Evolutionary conservation across 2,888 invertebrate species (phyloP).

Genomic region (Scaeva pyrastri): DNA sequence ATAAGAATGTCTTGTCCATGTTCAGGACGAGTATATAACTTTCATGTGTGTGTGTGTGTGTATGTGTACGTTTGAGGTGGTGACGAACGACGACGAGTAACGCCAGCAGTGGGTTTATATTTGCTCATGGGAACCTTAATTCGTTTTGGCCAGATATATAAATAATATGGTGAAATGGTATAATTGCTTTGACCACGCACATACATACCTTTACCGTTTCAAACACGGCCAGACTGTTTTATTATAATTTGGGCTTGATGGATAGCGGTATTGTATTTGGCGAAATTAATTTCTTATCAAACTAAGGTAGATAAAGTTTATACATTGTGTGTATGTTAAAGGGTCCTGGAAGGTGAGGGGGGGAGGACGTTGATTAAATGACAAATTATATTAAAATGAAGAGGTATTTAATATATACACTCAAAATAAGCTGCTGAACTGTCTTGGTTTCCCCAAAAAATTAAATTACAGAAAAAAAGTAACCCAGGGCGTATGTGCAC

Average conservation of each 20-base stretch:
- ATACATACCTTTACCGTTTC: neutral
- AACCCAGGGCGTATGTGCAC: too few species aligned
- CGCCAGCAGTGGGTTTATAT: slow-evolving; percentile 53
- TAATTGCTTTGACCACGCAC: slow-evolving; percentile 73
- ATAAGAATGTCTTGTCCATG: slow-evolving; percentile 52
- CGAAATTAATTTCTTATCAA: slow-evolving; percentile 39
- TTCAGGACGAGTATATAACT: neutral
- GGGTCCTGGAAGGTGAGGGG: neutral
- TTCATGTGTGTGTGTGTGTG: neutral
- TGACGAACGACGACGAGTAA: slow-evolving; percentile 20
- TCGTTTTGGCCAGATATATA: slow-evolving; percentile 61
- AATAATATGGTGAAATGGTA: slow-evolving; percentile 58
- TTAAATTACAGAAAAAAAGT: too few species aligned
- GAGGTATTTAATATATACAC: too few species aligned
- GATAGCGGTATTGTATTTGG: slow-evolving; percentile 52
- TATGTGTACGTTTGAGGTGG: neutral
- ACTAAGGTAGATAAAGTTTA: neutral
- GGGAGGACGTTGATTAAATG: slow-evolving; percentile 55
- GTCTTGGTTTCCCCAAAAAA: too few species aligned
- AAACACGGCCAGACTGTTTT: neutral
- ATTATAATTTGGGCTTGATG: slow-evolving; percentile 27
- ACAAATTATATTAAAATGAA: slow-evolving; percentile 10
- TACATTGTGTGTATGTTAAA: neutral
- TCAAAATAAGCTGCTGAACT: too few species aligned
- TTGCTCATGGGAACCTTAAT: slow-evolving; percentile 66